Evolutionary conservation across 2,797 vertebrate species (phyloP).

Genomic region (Eutrigla gurnardus): DNA sequence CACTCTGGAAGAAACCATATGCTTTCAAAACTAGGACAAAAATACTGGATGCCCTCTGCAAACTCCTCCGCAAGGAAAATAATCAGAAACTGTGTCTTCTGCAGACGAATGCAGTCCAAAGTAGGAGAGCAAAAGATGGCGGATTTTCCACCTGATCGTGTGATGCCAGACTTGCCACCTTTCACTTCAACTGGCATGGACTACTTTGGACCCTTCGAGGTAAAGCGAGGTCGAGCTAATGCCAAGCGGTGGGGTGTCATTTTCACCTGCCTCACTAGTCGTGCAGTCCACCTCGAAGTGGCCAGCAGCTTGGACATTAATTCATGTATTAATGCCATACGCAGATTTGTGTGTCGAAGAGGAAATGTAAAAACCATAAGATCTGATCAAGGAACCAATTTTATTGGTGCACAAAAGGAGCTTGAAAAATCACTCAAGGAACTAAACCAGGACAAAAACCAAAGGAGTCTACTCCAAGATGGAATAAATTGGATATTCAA

Average conservation of each 20-base stretch:
- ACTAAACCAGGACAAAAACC: no score
- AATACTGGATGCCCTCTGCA: neutral
- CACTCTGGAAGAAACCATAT: neutral
- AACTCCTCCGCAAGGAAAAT: neutral
- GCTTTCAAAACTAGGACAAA: neutral
- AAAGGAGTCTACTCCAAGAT: no score
- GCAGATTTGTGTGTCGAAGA: neutral
- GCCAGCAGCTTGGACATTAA: neutral
- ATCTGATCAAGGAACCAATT: neutral
- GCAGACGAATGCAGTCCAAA: no score
- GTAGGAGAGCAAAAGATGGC: neutral
- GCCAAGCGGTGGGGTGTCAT: neutral
- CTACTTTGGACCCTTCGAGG: neutral
- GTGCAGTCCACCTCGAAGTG: neutral
- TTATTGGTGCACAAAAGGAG: neutral
- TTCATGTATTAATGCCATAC: neutral
- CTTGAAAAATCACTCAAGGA: neutral
- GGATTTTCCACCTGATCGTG: neutral
- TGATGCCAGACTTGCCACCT: neutral
- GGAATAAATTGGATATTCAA: no score
- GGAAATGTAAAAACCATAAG: neutral
- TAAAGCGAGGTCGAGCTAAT: neutral
- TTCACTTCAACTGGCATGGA: neutral
- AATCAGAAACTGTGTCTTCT: neutral
- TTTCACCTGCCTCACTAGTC: neutral